phyloP scores from a whole-genome alignment of 2,113 vertebrate genomes.

The Macrotus californicus region DNA sequence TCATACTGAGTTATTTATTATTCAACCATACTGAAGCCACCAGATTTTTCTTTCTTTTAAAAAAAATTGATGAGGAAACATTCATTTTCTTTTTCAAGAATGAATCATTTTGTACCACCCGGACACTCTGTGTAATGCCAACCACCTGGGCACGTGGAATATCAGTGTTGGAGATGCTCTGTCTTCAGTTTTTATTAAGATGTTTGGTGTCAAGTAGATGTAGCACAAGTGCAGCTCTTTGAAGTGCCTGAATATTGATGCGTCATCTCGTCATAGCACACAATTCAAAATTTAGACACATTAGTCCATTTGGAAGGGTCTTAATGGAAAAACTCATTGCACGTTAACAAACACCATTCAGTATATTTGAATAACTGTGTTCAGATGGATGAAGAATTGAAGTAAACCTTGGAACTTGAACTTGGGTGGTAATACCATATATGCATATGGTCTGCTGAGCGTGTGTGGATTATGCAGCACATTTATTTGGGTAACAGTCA shows the following conservation, averaged over 20 bases:
- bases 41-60: conserved; percentile 10
- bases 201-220: conserved; percentile 41
- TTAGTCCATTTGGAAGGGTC: neutral
- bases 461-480: neutral
- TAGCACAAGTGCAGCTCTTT: conserved; percentile 6
- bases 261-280: neutral
- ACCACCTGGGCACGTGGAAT: conserved; percentile 28
- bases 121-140: neutral
- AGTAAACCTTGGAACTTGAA: conserved; percentile 47
- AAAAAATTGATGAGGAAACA: conserved; percentile 16
- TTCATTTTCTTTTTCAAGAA: conserved; percentile 12
- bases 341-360: conserved; percentile 3
- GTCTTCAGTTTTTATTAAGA: conserved; percentile 51
- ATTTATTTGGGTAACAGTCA: conserved; percentile 40
- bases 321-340: neutral
- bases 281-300: neutral
- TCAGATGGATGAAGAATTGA: conserved; percentile 17
- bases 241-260: conserved; percentile 38
- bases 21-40: neutral
- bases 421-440: conserved; percentile 48
- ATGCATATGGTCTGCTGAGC: neutral
- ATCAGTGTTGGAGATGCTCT: conserved; percentile 4
- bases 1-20: neutral
- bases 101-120: neutral
- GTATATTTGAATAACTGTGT: conserved; percentile 54